A percentile compares a stretch with the other conserved stretches of the same genome.
phyloP scores from a whole-genome alignment of 2,113 vertebrate species.

The Vidua chalybeata region DNA sequence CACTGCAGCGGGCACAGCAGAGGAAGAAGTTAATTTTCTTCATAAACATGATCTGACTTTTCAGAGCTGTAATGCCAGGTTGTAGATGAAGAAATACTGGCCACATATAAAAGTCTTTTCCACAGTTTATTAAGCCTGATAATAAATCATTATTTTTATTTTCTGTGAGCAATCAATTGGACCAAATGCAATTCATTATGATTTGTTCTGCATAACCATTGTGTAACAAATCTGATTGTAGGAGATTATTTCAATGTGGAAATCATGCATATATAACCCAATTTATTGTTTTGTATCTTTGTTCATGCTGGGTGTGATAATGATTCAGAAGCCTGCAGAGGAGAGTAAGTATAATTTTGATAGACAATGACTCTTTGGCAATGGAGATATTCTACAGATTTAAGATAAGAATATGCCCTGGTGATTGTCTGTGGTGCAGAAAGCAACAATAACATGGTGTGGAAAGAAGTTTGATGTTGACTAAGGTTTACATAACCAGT shows the following conservation, averaged over 20 bases:
- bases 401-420: background rate
- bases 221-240: background rate
- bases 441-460: background rate
- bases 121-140: background rate
- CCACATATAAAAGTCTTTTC: background rate
- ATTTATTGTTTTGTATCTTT: background rate
- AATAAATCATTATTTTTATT: background rate
- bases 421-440: background rate
- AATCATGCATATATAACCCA: background rate
- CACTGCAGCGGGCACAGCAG: background rate
- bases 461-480: background rate
- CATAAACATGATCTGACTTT: background rate
- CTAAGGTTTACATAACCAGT: background rate
- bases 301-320: background rate
- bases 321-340: background rate
- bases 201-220: background rate
- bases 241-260: background rate
- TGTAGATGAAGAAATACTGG: background rate
- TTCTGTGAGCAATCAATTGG: background rate
- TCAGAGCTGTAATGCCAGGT: background rate
- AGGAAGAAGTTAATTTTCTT: background rate
- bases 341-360: background rate
- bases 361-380: background rate
- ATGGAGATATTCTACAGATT: background rate
- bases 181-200: background rate